A percentile compares a stretch with the other conserved stretches of the same genome.
Evolutionary conservation across 2,888 invertebrate genomes (phyloP).

Genomic region (Dusona sp.): DNA sequence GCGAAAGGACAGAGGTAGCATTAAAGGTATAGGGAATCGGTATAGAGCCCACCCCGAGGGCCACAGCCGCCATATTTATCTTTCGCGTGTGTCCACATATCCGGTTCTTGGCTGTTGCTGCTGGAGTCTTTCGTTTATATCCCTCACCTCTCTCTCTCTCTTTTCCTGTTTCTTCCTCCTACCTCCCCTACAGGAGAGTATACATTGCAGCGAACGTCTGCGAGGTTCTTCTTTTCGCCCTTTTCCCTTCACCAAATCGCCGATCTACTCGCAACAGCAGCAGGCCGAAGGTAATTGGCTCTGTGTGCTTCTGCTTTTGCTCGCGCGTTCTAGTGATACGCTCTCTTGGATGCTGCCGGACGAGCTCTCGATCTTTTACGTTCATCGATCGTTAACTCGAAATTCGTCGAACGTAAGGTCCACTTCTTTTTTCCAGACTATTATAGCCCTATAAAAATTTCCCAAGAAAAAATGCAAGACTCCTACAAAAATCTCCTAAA

Average conservation of each 20-base stretch:
- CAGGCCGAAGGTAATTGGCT: constrained; percentile 65
- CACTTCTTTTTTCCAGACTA: constrained; percentile 15
- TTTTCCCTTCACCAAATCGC: constrained; percentile 62
- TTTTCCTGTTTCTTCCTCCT: constrained; percentile 19
- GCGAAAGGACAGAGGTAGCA: constrained; percentile 9
- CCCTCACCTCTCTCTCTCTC: neutral
- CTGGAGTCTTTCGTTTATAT: constrained; percentile 35
- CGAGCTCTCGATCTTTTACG: constrained; percentile 47
- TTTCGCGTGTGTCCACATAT: constrained; percentile 72
- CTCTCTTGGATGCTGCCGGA: constrained; percentile 37
- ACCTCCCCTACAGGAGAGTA: constrained; percentile 14
- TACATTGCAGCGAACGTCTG: constrained; percentile 43
- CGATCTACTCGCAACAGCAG: constrained; percentile 62
- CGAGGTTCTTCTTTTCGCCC: constrained; percentile 46
- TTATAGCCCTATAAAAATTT: too few relatives aligned
- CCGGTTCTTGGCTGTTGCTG: constrained; percentile 62
- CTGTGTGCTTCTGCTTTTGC: constrained; percentile 64
- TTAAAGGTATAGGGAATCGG: constrained; percentile 39
- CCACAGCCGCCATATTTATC: constrained; percentile 70
- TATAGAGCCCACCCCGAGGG: constrained; percentile 68
- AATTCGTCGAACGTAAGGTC: constrained; percentile 52
- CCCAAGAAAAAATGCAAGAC: too few relatives aligned
- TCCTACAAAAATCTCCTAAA: too few relatives aligned
- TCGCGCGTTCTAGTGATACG: constrained; percentile 42
- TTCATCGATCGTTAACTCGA: constrained; percentile 57